phyloP scores from a whole-genome alignment of 2,888 invertebrate genomes.

The Pilophorus perplexus region DNA sequence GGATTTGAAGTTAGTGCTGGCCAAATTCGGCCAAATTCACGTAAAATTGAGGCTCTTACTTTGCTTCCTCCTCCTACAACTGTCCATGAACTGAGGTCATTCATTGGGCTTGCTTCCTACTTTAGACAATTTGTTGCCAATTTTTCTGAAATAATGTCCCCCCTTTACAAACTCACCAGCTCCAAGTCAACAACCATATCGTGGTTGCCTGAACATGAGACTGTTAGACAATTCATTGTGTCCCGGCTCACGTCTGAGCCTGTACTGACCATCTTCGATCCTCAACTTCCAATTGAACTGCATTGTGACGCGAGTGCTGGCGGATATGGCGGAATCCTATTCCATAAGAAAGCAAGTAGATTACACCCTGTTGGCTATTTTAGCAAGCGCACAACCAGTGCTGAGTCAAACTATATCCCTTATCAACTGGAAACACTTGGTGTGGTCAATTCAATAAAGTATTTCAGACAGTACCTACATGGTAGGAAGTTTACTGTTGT shows the following conservation, averaged over 20 bases:
- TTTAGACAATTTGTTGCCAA: slow-evolving; percentile 8
- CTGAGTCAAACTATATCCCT: not conserved
- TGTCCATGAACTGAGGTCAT: not conserved
- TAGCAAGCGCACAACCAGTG: not conserved
- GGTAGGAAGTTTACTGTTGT: slow-evolving; percentile 34
- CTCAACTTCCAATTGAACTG: slow-evolving; percentile 1
- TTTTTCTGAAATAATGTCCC: slow-evolving; percentile 10
- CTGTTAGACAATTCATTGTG: not conserved
- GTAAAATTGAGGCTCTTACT: slow-evolving; percentile 23
- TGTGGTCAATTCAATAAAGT: not conserved
- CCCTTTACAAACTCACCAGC: slow-evolving; percentile 43
- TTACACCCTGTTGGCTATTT: slow-evolving; percentile 15
- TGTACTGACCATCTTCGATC: slow-evolving; percentile 12
- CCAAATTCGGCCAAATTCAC: not conserved
- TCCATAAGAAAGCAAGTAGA: not conserved
- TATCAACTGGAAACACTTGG: slow-evolving; percentile 17
- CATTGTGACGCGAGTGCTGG: not conserved
- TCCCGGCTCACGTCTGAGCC: slow-evolving; percentile 10
- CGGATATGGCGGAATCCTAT: slow-evolving; percentile 20
- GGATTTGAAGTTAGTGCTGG: slow-evolving; percentile 18
- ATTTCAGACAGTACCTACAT: slow-evolving; percentile 2
- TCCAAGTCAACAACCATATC: slow-evolving; percentile 48
- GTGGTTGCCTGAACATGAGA: not conserved
- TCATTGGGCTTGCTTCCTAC: slow-evolving; percentile 16
- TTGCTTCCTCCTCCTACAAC: slow-evolving; percentile 3